Evolutionary conservation across 2,797 vertebrate genomes (phyloP).

Genomic region (Paedocypris micromegethes): DNA sequence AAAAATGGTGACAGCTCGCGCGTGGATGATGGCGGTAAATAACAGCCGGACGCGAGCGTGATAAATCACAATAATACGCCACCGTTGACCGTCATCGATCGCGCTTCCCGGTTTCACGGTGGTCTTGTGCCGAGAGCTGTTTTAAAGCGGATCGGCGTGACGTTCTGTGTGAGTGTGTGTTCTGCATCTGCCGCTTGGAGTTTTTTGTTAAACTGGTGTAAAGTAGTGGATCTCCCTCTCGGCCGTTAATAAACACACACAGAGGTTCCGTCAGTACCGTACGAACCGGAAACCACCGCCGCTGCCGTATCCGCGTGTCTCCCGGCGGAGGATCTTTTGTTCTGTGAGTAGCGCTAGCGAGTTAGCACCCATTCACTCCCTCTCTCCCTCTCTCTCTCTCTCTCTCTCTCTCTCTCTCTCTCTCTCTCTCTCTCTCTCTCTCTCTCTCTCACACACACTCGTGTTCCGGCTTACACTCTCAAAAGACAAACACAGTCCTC

Average conservation of each 20-base stretch:
- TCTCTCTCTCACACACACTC: background rate
- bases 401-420: no score
- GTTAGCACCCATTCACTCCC: conserved; percentile 24
- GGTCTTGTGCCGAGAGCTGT: background rate
- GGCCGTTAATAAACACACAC: conserved; percentile 22
- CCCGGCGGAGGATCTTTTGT: conserved; percentile 44
- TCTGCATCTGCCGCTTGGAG: conserved; percentile 17
- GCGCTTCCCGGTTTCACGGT: background rate
- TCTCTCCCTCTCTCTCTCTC: background rate
- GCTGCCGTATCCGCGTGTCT: conserved; percentile 2
- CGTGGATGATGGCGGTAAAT: conserved; percentile 81
- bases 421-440: background rate
- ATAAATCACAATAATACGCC: conserved; percentile 16
- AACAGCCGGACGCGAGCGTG: conserved; percentile 55
- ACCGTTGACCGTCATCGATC: background rate
- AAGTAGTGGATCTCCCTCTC: conserved; percentile 33
- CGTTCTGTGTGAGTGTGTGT: conserved; percentile 8
- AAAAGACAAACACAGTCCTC: no score
- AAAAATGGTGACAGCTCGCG: conserved; percentile 77
- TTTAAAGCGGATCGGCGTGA: conserved; percentile 13
- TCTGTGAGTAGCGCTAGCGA: conserved; percentile 52
- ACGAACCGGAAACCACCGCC: background rate
- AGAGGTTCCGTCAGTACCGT: background rate
- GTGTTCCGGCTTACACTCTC: background rate
- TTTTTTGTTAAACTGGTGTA: conserved; percentile 44